These are phyloP conservation scores for Esox lucius DNA, from an alignment of 2,797 vertebrate species.

Conservation along the genomic window DNA sequence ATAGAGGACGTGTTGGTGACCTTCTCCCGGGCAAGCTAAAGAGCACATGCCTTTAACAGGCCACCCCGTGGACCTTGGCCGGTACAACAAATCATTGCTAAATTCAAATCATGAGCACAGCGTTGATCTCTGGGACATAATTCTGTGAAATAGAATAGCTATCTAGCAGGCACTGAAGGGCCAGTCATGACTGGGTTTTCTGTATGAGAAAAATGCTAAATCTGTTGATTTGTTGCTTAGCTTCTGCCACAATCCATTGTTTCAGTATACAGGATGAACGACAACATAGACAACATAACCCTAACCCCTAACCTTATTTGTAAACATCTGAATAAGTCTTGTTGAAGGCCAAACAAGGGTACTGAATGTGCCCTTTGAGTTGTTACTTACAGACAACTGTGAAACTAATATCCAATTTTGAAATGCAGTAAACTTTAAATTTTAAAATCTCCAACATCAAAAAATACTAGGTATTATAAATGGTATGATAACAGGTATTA, in stretches of 20 bases:
- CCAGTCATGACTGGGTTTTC: slow-evolving; percentile 4
- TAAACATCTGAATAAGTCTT: too few species aligned
- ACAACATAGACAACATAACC: too few species aligned
- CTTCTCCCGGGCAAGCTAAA: slow-evolving; percentile 44
- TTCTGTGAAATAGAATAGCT: background rate
- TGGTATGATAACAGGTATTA: too few species aligned
- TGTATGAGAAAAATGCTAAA: background rate
- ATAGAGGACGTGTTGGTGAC: slow-evolving; percentile 68
- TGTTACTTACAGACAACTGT: too few species aligned
- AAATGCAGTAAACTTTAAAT: too few species aligned
- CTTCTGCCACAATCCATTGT: background rate
- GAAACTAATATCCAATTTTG: too few species aligned
- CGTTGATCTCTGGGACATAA: background rate
- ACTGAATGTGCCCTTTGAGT: too few species aligned
- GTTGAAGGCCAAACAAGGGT: too few species aligned
- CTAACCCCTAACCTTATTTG: too few species aligned
- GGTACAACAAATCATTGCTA: background rate
- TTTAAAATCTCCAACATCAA: too few species aligned
- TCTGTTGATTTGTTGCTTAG: background rate
- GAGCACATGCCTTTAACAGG: slow-evolving; percentile 28
- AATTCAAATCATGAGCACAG: background rate
- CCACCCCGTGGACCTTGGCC: background rate
- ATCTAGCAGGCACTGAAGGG: background rate
- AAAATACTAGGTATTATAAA: too few species aligned
- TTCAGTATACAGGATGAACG: slow-evolving; percentile 3